Base-by-base conservation (phyloP, 2,888 invertebrate species). In the Apamea anceps region DNA sequence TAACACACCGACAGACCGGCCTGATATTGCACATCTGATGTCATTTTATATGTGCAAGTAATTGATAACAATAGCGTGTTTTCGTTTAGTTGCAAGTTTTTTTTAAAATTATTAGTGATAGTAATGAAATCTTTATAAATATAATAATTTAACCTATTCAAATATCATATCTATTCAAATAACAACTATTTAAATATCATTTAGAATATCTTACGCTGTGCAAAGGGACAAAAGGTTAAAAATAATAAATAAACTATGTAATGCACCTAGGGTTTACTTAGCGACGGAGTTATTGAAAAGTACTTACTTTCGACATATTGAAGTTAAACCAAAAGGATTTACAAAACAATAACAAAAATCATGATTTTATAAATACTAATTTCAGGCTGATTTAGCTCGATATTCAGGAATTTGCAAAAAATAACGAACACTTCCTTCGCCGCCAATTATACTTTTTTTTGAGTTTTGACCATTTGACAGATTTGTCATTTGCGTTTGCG, bases 251-350 rank as follows among this genome's bases (percentile, higher is more conserved):
- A 70, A 62, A n/a, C 18, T 54, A 25, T n/a, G n/a, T 37, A 45
- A 15, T 45, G 10, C 62, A 72, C 54, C n/a, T 25, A 62, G 0
- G 25, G 32, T 65, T 65, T 63, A n/a, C 12, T 25, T 63, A 21
- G 32, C 45, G 57, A 82, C 45, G 2, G 32, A 54, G 37, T n/a
- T 60, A n/a, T 37, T 75, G 10, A 21, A 45, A 54, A 45, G n/a
- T 67, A 87, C 85, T 87, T 77, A 85, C 85, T 77, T 67, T 85
- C 57, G 85, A 84, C 85, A 85, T 85, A 60, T 37, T 87, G 75
- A 37, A 72, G 51, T 42, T 15, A 21, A 25, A 67, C 10, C 57
- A 54, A 75, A 42, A 18, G 5, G 25, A 77, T 84, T 85, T 75
- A 77, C 18, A 1, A 60, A 62, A n/a, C 25, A 66, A 70, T 65